Evolutionary conservation across 2,888 invertebrate genomes (phyloP).

Genomic region (Eupithecia tripunctaria): DNA sequence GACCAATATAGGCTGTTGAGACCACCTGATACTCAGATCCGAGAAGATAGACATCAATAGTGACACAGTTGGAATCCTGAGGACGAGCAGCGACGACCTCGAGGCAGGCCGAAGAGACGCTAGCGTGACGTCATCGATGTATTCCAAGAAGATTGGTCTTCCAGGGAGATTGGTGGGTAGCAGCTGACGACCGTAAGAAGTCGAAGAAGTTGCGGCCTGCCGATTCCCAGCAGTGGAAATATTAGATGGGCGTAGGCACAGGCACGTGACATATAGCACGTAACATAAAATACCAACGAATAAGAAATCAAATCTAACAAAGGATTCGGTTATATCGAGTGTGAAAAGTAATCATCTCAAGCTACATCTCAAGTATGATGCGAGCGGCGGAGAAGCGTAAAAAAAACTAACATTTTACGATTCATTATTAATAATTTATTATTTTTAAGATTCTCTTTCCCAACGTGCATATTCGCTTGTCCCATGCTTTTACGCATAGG

Average conservation of each 20-base stretch:
- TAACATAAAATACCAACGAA: no score
- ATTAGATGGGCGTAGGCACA: neutral
- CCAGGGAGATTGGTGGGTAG: neutral
- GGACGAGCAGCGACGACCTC: neutral
- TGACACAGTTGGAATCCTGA: neutral
- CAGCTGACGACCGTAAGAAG: neutral
- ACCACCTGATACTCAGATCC: neutral
- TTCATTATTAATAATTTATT: no score
- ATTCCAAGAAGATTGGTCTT: neutral
- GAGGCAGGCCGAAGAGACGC: neutral
- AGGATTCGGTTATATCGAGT: no score
- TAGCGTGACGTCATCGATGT: no score
- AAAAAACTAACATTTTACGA: neutral
- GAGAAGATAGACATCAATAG: neutral
- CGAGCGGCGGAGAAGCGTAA: neutral
- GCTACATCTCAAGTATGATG: neutral
- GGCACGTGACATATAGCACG: no score
- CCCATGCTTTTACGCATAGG: neutral
- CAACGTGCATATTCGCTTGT: neutral
- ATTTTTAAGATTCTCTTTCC: neutral
- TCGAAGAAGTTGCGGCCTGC: neutral
- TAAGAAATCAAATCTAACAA: no score
- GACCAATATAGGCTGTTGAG: no score
- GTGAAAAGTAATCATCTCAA: neutral
- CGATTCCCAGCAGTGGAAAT: neutral